Percentiles rank a stretch among this genome's conserved stretches.
Evolutionary conservation across 2,888 invertebrate species (phyloP).

Genomic region (Drosophila kambysellisi): DNA sequence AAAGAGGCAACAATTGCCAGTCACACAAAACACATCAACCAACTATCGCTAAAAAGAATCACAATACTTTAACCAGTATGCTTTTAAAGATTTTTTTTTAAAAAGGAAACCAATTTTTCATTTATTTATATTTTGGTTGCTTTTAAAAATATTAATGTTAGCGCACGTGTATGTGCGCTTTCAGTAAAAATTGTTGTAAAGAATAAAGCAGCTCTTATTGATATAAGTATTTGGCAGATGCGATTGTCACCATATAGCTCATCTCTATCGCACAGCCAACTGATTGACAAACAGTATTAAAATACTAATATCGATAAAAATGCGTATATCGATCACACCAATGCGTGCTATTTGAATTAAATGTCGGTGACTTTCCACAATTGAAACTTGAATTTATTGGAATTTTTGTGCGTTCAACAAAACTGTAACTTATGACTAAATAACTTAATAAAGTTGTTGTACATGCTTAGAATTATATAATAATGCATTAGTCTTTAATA

Average conservation of each 20-base stretch:
- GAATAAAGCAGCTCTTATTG: not conserved
- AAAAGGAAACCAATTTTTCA: not conserved
- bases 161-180: not conserved
- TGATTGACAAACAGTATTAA: conserved; percentile 4
- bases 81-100: not conserved
- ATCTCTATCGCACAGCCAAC: not conserved
- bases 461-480: conserved; percentile 69
- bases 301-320: conserved; percentile 1
- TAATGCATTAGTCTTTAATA: conserved; percentile 61
- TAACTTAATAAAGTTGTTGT: conserved; percentile 68
- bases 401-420: conserved; percentile 71
- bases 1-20: conserved; percentile 32
- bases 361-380: conserved; percentile 12
- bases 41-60: not conserved
- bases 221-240: not conserved
- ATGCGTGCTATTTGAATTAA: not conserved
- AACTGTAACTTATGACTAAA: conserved; percentile 68
- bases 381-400: conserved; percentile 49
- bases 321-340: not conserved
- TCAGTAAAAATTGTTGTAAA: not conserved
- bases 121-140: not conserved
- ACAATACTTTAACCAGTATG: not conserved
- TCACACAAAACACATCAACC: conserved; percentile 1
- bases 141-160: not conserved
- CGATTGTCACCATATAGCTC: not conserved